phyloP scores from a whole-genome alignment of 2,113 vertebrate species.

The Saccopteryx leptura region DNA sequence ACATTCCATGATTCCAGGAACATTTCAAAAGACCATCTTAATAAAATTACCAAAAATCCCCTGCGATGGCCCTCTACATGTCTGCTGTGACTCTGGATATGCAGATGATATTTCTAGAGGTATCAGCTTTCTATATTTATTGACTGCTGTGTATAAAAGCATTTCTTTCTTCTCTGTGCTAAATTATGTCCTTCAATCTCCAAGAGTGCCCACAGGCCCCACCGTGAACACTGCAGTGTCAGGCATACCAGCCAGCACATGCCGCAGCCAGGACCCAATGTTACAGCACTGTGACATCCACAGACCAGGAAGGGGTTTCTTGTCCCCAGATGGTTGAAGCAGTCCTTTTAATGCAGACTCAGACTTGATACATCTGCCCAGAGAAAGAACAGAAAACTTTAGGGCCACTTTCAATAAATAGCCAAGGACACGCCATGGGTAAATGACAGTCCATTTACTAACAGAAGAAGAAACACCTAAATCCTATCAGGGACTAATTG shows the following conservation, averaged over 20 bases:
- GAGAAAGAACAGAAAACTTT: not conserved
- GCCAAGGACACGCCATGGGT: not conserved
- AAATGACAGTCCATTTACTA: not conserved
- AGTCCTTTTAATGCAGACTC: not conserved
- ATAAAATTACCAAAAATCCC: not conserved
- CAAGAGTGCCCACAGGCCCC: not conserved
- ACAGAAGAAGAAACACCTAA: slow-evolving; percentile 1
- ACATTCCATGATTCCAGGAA: not conserved
- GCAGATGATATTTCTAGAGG: not conserved
- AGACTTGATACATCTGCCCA: not conserved
- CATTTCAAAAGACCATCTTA: not conserved
- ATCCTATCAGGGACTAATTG: slow-evolving; percentile 21
- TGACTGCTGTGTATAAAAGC: not conserved
- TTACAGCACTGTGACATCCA: not conserved
- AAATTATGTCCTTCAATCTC: not conserved
- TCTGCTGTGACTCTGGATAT: not conserved
- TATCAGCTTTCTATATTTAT: not conserved
- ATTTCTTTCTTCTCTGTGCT: not conserved
- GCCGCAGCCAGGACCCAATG: not conserved
- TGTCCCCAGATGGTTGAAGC: not conserved
- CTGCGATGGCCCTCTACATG: not conserved
- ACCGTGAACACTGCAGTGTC: not conserved
- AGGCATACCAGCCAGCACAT: accelerated
- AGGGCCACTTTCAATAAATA: not conserved
- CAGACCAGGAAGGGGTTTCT: not conserved